A percentile compares a stretch with the other conserved stretches of the same genome.
Evolutionary conservation across 2,797 vertebrate species (phyloP).

Genomic region (Champsocephalus gunnari): DNA sequence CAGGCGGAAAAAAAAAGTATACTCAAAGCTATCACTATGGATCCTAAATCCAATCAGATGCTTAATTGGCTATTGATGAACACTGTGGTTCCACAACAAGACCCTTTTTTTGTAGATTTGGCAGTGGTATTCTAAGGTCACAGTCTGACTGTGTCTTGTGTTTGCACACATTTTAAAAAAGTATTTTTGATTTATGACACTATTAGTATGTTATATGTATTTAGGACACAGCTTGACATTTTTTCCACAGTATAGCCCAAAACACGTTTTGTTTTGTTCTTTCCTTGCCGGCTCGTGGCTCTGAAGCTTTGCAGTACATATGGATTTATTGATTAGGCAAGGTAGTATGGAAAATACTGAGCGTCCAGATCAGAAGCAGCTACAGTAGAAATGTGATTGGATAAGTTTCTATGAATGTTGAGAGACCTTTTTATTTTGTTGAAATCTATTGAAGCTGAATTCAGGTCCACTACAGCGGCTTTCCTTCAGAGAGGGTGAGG

Average conservation of each 20-base stretch:
- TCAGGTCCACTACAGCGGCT: not conserved
- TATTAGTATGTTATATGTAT: constrained; percentile 7
- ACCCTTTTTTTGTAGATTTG: not conserved
- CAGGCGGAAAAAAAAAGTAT: not conserved
- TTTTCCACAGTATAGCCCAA: not conserved
- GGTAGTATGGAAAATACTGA: not conserved
- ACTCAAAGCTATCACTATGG: not conserved
- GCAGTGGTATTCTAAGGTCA: not conserved
- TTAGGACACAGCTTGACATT: not conserved
- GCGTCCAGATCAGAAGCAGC: not conserved
- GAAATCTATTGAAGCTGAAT: not conserved
- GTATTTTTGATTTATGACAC: constrained; percentile 21
- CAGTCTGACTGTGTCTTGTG: constrained; percentile 1
- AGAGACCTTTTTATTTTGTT: not conserved
- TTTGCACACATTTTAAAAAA: not conserved
- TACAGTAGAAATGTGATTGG: not conserved
- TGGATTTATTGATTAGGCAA: constrained; percentile 17
- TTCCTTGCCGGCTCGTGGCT: not conserved
- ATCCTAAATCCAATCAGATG: not conserved
- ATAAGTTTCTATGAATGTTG: not conserved
- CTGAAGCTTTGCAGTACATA: not conserved
- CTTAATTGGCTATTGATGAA: not conserved
- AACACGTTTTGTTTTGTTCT: constrained; percentile 16
- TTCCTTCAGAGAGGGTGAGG: not conserved
- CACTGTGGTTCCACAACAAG: not conserved